Base-by-base conservation (phyloP, 1,140 invertebrate genomes). In the Spodoptera litura region DNA sequence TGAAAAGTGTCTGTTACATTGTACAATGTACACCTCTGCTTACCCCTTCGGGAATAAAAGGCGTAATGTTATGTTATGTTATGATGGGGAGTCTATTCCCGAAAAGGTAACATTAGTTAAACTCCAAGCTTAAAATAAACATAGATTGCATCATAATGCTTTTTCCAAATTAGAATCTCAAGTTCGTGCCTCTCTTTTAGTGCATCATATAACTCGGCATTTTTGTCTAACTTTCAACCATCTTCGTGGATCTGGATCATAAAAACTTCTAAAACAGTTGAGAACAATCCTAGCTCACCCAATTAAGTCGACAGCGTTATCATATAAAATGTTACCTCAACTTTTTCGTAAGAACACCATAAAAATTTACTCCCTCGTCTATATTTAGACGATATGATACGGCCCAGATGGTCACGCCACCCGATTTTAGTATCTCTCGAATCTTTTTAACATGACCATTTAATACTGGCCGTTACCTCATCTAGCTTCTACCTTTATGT, bases 341-440 rank as follows among this genome's bases (percentile, higher is more conserved):
- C 55, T 80, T 85, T 89, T 87, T 85, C 79, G 85, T 88, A 90
- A 88, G 86, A 88, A 75, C 66, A 79, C 78, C 85, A 88, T 93
- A 91, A 94, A 93, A 90, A 89, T 90, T 89, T 92, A 92, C 90
- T 81, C 85, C 83, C 87, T 84, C 85, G 82, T 89, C 90, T 91
- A 93, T 91, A 94, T 94, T 89, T 91, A 91, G 91, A 89, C 86
- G 85, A 85, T 89, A 91, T 92, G 88, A 93, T 90, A 92, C 86
- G 87, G 88, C 86, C 89, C 93, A 94, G 91, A 93, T 93, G 93
- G 91, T 93, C 90, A 92, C 84, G 90, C 86, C 81, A 81, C 85
- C 88, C 91, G 90, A 94, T 91, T 93, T 92, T 92, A 92, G 87
- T 92, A 93, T 92, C 89, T 87, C 88, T 89, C 84, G 85, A 91